These are phyloP conservation scores for Hafferia zeledoni DNA, from an alignment of 2,797 vertebrate genomes.

Conservation along the genomic window DNA sequence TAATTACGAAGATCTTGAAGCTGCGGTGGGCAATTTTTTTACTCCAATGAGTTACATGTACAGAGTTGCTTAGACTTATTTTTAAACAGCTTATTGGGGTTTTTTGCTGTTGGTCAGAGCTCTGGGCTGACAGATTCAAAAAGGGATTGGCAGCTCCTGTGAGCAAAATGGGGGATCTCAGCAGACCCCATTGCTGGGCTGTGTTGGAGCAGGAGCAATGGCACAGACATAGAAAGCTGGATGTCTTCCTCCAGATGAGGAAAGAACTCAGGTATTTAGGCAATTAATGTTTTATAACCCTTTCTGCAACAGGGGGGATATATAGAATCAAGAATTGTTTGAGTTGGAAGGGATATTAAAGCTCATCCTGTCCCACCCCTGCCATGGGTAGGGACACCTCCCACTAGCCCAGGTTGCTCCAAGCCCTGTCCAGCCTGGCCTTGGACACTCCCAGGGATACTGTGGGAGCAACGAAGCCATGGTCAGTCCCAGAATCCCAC, in stretches of 20 bases:
- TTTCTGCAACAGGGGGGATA: background rate
- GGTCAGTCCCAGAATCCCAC: too few species aligned
- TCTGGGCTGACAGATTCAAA: background rate
- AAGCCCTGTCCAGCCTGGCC: background rate
- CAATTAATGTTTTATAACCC: background rate
- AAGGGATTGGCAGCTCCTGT: background rate
- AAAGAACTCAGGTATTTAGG: background rate
- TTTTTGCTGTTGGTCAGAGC: background rate
- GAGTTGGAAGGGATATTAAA: background rate
- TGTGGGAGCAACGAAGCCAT: background rate
- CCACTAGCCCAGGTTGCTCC: background rate
- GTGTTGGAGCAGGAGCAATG: accelerated
- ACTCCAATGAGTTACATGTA: background rate
- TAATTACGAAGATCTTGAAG: conserved; percentile 37
- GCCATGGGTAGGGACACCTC: background rate
- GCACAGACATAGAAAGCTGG: background rate
- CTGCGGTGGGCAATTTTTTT: background rate
- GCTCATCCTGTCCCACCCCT: background rate
- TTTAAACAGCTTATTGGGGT: background rate
- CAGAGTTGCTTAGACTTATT: background rate
- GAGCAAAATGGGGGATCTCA: background rate
- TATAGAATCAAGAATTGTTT: background rate
- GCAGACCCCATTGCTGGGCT: background rate
- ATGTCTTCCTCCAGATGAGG: background rate
- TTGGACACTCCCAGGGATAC: background rate